These are phyloP conservation scores for Ptilorrhoa leucosticta DNA, from an alignment of 2,113 vertebrate genomes.

Conservation along the genomic window DNA sequence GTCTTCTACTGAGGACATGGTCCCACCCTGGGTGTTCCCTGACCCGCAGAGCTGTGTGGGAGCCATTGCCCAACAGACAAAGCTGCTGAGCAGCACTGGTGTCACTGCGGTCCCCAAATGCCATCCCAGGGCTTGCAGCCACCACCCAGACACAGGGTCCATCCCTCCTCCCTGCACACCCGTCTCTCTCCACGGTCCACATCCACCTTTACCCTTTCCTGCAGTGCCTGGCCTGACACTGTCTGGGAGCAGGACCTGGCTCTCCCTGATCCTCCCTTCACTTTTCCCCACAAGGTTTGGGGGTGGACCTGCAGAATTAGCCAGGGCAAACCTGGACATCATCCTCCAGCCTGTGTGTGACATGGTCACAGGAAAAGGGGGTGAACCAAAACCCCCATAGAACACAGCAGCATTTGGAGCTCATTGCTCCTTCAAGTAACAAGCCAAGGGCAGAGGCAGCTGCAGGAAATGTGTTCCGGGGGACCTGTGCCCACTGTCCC, in stretches of 20 bases:
- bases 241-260: not conserved
- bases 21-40: rapidly evolving
- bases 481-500: not conserved
- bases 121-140: not conserved
- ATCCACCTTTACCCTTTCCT: not conserved
- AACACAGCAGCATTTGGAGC: not conserved
- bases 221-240: not conserved
- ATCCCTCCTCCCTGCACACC: not conserved
- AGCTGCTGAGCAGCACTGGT: not conserved
- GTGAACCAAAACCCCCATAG: rapidly evolving
- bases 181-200: not conserved
- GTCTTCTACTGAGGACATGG: rapidly evolving
- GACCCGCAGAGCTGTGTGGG: not conserved
- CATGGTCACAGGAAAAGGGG: not conserved
- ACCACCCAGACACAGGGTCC: not conserved
- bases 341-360: not conserved
- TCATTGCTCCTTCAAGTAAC: not conserved
- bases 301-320: not conserved
- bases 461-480: not conserved
- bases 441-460: not conserved
- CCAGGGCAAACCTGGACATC: not conserved
- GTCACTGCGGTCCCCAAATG: rapidly evolving
- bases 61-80: rapidly evolving
- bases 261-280: not conserved
- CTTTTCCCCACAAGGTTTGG: rapidly evolving